Conservation (phyloP, 2,888 invertebrate genomes). For the Aplocera efformata region DNA sequence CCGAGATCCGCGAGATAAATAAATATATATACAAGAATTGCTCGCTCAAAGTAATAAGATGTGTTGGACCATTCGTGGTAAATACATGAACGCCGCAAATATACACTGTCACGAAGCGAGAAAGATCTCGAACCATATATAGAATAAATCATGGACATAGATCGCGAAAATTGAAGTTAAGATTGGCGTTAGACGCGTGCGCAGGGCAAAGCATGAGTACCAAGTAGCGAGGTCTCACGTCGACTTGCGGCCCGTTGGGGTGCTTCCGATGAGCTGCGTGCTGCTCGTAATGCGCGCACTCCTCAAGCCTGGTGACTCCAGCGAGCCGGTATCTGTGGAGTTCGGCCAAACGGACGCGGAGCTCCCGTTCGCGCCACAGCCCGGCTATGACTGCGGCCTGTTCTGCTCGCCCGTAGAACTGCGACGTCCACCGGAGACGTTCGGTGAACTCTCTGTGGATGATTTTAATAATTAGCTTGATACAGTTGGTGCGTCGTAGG, state of each 20-base stretch:
- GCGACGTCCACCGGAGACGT: conserved; percentile 90
- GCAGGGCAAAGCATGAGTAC: conserved; percentile 36
- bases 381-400: conserved; percentile 89
- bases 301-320: conserved; percentile 90
- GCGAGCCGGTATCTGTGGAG: conserved; percentile 90
- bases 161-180: no score
- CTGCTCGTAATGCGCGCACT: conserved; percentile 94
- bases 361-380: conserved; percentile 90
- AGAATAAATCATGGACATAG: no score
- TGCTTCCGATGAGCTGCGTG: conserved; percentile 83
- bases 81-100: no score
- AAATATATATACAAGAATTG: no score
- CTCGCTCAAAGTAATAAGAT: no score
- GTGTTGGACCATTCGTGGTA: no score
- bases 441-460: conserved; percentile 87
- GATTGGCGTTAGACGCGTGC: conserved; percentile 21
- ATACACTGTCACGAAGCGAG: no score
- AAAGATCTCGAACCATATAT: no score
- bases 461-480: no score
- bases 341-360: conserved; percentile 91
- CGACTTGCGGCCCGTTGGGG: conserved; percentile 72
- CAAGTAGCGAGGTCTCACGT: conserved; percentile 77
- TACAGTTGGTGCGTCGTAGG: no score
- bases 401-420: conserved; percentile 93
- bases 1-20: no score